Evolutionary conservation across 2,797 vertebrate species (phyloP).

Genomic region (Carapus acus): DNA sequence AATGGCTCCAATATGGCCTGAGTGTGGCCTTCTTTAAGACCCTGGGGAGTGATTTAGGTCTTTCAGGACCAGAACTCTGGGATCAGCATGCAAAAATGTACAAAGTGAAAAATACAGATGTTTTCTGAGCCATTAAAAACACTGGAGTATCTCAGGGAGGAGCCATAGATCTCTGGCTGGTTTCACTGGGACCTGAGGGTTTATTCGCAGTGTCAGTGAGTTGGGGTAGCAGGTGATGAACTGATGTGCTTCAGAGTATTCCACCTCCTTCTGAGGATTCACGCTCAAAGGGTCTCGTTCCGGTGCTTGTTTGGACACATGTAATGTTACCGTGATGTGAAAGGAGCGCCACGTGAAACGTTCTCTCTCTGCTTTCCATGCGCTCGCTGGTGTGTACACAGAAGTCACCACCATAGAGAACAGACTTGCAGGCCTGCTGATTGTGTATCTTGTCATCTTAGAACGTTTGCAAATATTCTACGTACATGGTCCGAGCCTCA

Average conservation of each 20-base stretch:
- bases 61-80: constrained; percentile 46
- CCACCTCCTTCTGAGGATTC: too few relatives aligned
- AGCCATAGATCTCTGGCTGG: constrained; percentile 37
- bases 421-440: constrained; percentile 20
- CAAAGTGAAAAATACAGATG: constrained; percentile 66
- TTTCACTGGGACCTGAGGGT: constrained; percentile 36
- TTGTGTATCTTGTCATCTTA: constrained; percentile 59
- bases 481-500: constrained; percentile 67
- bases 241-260: constrained; percentile 32
- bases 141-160: constrained; percentile 5
- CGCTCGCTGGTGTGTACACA: constrained; percentile 9
- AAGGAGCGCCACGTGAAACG: background rate
- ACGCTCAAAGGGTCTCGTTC: too few relatives aligned
- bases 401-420: background rate
- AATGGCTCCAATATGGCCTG: constrained; percentile 72
- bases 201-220: constrained; percentile 55
- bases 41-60: constrained; percentile 62
- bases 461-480: constrained; percentile 67
- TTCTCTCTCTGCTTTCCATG: constrained; percentile 5
- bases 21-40: constrained; percentile 55
- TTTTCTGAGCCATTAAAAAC: constrained; percentile 46
- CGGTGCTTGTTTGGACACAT: background rate
- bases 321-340: background rate
- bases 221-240: constrained; percentile 29
- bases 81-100: constrained; percentile 59